Conservation (phyloP, 1,140 invertebrate genomes). For the Orius laevigatus region DNA sequence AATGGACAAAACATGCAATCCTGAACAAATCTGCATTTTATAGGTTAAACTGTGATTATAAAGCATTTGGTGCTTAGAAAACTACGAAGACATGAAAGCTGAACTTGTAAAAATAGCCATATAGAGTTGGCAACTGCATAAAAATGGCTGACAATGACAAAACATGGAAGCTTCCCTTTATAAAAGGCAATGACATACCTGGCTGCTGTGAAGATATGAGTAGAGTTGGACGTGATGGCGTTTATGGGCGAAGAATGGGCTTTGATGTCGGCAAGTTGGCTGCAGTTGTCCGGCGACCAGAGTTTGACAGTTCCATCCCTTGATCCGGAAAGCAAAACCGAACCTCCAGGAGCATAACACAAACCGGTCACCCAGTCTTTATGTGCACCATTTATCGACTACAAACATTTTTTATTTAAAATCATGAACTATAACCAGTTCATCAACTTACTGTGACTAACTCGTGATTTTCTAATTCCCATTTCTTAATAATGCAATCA, state of each 20-base stretch:
- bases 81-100: too few relatives aligned
- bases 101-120: too few relatives aligned
- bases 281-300: constrained; percentile 49
- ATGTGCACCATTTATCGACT: constrained; percentile 74
- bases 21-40: background rate
- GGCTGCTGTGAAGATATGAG: constrained; percentile 60
- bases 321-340: constrained; percentile 55
- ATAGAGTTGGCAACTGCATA: too few relatives aligned
- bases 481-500: constrained; percentile 79
- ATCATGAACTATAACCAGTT: background rate
- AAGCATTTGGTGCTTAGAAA: background rate
- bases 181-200: constrained; percentile 28
- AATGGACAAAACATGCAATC: constrained; percentile 1
- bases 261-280: constrained; percentile 48
- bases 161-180: background rate
- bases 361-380: constrained; percentile 79
- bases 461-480: constrained; percentile 53
- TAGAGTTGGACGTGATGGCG: constrained; percentile 53
- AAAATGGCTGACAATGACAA: background rate
- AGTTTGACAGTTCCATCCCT: constrained; percentile 55
- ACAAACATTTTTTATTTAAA: constrained; percentile 2
- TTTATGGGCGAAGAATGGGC: constrained; percentile 62
- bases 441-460: constrained; percentile 39
- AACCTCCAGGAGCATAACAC: constrained; percentile 40
- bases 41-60: background rate